Evolutionary conservation across 2,113 vertebrate species (phyloP).

Genomic region (Phrynocephalus versicolor): DNA sequence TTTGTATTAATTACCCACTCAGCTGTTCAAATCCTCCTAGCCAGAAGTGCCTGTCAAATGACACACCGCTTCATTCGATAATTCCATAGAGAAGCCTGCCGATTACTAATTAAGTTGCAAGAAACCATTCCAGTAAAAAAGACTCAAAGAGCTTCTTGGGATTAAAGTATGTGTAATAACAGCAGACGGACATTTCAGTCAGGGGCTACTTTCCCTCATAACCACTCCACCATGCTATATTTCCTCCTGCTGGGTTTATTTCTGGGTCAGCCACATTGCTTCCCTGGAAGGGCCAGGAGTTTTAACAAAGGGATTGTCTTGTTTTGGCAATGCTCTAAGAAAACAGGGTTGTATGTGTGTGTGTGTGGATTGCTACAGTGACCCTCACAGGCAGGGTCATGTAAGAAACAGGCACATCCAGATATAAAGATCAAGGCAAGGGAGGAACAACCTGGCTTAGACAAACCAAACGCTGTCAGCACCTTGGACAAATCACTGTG

Average conservation of each 20-base stretch:
- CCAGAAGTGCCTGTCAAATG: slow-evolving; percentile 31
- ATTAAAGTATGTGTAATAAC: too few relatives aligned
- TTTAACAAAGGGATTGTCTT: not conserved
- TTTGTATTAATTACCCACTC: slow-evolving; percentile 54
- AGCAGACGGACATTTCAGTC: not conserved
- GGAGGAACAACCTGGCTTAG: too few relatives aligned
- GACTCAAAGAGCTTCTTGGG: not conserved
- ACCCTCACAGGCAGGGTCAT: too few relatives aligned
- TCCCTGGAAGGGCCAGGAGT: too few relatives aligned
- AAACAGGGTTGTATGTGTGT: not conserved
- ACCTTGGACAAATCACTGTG: not conserved
- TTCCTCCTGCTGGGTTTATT: not conserved
- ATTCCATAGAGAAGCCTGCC: slow-evolving; percentile 38
- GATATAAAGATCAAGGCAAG: too few relatives aligned
- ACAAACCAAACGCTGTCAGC: not conserved
- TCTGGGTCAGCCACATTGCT: not conserved
- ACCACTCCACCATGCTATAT: not conserved
- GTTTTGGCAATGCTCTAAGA: not conserved
- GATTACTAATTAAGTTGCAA: slow-evolving; percentile 46
- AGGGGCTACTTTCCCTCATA: not conserved
- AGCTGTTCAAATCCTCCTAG: slow-evolving; percentile 45
- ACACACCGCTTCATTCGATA: slow-evolving; percentile 26
- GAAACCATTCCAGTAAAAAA: slow-evolving; percentile 19
- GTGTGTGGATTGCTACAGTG: too few relatives aligned
- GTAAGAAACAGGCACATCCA: too few relatives aligned